Evolutionary conservation across 2,113 vertebrate species (phyloP).

Genomic region (Trogon surrucura): DNA sequence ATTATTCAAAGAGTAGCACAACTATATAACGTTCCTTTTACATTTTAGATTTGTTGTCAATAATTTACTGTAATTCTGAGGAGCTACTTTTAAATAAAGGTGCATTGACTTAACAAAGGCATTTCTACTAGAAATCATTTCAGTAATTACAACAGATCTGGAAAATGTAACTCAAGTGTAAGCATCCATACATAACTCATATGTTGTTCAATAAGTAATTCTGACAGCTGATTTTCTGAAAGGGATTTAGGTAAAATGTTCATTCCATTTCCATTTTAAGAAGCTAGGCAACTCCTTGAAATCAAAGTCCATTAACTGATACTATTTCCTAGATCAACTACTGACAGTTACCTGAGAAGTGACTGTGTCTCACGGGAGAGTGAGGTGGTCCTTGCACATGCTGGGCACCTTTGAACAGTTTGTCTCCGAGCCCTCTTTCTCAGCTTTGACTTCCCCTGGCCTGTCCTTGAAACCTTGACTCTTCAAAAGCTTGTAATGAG

Average conservation of each 20-base stretch:
- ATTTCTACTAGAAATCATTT: background rate
- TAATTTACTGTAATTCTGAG: background rate
- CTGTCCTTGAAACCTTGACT: background rate
- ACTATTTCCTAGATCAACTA: background rate
- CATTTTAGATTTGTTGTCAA: background rate
- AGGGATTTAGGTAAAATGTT: background rate
- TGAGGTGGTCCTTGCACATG: background rate
- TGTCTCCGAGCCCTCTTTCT: background rate
- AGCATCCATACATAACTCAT: background rate
- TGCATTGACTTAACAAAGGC: background rate
- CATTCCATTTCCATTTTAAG: background rate
- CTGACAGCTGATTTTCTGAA: background rate
- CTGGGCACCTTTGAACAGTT: background rate
- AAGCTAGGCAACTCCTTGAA: background rate
- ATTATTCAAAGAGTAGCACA: background rate
- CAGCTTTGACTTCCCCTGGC: background rate
- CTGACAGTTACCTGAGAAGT: background rate
- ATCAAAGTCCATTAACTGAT: background rate
- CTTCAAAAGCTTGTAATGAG: background rate
- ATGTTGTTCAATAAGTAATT: background rate
- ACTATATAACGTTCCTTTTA: background rate
- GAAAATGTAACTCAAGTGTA: background rate
- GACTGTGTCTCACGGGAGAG: background rate
- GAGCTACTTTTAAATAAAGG: background rate
- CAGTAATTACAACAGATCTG: background rate